A percentile compares a stretch with the other conserved stretches of the same genome.
These are phyloP conservation scores for Enteromius afrohamiltoni DNA, from an alignment of 2,797 vertebrate genomes.

Conservation along the genomic window DNA sequence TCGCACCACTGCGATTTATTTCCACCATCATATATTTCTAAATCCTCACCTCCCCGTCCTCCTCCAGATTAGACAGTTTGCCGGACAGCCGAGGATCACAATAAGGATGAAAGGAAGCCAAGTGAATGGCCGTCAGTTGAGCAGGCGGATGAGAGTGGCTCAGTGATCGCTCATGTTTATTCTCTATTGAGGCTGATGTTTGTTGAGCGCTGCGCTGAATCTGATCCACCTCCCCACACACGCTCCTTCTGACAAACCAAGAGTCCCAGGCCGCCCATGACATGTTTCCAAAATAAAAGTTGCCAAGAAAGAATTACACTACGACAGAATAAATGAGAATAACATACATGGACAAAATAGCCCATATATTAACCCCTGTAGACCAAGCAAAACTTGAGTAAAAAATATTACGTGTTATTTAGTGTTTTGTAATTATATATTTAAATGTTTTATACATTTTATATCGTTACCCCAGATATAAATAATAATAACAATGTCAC, in stretches of 20 bases:
- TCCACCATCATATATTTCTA: not conserved
- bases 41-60: constrained; percentile 76
- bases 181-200: constrained; percentile 38
- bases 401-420: not conserved
- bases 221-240: constrained; percentile 26
- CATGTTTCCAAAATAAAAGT: constrained; percentile 30
- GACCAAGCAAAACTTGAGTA: not conserved
- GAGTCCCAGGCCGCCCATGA: not conserved
- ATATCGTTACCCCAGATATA: not conserved
- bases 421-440: not conserved
- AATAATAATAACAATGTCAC: not conserved
- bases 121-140: not conserved
- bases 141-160: not conserved
- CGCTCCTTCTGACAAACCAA: constrained; percentile 18
- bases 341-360: not conserved
- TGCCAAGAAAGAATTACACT: not conserved
- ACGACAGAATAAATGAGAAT: not conserved
- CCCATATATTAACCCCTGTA: not conserved
- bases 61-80: constrained; percentile 78
- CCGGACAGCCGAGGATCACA: constrained; percentile 61
- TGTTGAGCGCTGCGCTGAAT: constrained; percentile 18
- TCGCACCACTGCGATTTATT: not conserved
- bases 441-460: not conserved
- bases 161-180: constrained; percentile 37
- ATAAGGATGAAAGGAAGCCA: constrained; percentile 8